phyloP scores from a whole-genome alignment of 2,113 vertebrate genomes.

The Calidris pugnax region DNA sequence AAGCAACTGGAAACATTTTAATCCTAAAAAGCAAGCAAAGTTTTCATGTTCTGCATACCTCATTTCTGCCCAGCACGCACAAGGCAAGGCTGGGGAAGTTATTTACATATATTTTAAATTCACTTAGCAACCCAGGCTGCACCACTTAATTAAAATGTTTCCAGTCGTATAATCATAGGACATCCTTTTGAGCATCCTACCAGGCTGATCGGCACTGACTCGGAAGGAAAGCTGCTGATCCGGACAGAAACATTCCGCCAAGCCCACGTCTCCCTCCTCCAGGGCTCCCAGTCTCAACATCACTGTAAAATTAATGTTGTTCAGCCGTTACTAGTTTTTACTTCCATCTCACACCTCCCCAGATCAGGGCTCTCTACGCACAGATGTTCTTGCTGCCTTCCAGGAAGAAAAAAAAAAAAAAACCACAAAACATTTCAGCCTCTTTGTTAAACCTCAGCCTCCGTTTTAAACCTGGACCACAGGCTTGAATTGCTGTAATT shows the following conservation, averaged over 20 bases:
- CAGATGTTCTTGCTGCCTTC: accelerated
- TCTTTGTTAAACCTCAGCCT: neutral
- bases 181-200: neutral
- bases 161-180: neutral
- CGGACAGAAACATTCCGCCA: neutral
- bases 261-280: neutral
- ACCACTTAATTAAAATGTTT: constrained; percentile 15
- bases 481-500: neutral
- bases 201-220: neutral
- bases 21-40: neutral
- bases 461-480: accelerated
- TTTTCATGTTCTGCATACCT: neutral
- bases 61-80: neutral
- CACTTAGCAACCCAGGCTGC: neutral
- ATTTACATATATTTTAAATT: constrained; percentile 13
- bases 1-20: constrained; percentile 37
- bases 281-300: neutral
- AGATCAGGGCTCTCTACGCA: neutral
- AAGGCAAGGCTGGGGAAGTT: neutral
- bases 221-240: neutral
- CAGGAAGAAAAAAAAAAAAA: neutral
- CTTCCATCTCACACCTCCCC: neutral
- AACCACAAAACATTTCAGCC: too few relatives aligned
- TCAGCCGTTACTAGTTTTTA: neutral
- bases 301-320: neutral